These are phyloP conservation scores for Mormyrus proboscirostris DNA, from an alignment of 2,797 vertebrate genomes.

Conservation along the genomic window DNA sequence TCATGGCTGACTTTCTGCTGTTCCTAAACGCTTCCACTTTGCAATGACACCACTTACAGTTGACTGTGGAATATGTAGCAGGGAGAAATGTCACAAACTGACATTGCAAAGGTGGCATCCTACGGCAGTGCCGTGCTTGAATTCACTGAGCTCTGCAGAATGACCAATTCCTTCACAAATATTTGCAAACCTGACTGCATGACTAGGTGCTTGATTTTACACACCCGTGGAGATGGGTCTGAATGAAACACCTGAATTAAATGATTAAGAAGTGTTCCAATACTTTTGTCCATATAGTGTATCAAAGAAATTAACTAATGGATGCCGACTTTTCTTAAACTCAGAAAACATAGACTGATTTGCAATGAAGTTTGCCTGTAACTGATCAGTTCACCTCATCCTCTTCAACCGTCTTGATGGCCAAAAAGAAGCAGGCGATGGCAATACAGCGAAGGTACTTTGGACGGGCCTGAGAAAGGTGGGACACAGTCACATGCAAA, in stretches of 20 bases:
- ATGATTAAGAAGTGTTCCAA: not conserved
- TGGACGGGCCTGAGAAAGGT: constrained; percentile 73
- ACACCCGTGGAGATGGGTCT: not conserved
- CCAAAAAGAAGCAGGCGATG: constrained; percentile 92
- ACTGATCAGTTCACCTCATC: constrained; percentile 76
- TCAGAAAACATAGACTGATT: not conserved
- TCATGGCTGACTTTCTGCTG: not conserved
- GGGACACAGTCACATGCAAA: constrained; percentile 12
- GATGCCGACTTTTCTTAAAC: not conserved
- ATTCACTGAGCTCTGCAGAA: not conserved
- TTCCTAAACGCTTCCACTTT: not conserved
- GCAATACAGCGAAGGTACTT: constrained; percentile 97
- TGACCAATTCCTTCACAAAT: not conserved
- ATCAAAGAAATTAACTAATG: not conserved
- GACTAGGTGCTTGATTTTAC: not conserved
- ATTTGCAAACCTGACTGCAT: not conserved
- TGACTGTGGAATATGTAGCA: not conserved
- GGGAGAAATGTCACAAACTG: not conserved
- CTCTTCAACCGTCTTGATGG: constrained; percentile 90
- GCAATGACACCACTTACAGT: not conserved
- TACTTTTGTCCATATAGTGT: not conserved
- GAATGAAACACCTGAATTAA: not conserved
- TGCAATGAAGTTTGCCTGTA: not conserved
- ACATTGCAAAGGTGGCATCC: not conserved
- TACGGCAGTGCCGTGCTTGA: not conserved